Base-by-base conservation (phyloP, 2,113 vertebrate genomes). In the Merops nubicus region DNA sequence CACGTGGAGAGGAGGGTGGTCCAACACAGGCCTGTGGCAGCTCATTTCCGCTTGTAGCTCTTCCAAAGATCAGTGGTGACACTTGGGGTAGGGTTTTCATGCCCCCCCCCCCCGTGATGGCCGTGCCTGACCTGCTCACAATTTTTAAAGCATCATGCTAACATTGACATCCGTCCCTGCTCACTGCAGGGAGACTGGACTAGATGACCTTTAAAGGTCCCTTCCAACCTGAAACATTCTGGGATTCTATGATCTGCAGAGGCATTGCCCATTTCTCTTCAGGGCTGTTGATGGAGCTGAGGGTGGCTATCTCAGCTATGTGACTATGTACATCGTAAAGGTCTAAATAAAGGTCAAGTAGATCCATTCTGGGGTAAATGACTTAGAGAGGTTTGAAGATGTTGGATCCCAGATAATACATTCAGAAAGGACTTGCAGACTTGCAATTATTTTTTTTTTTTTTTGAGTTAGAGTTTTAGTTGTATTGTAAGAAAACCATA, bases 1-100 rank as follows among this genome's bases (percentile, higher is more conserved):
- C 22, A 50, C 1, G 5, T 1, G 0, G 25, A 78, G 20, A 79
- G 9, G 12, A 72, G 2, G 0, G 2, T 28, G 65, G 21, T 45
- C 42, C 43, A 81, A 4, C 31, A 43, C 34, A 56, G 34, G 15
- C 7, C 9, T 40, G 19, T 21, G 25, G 15, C 19, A 88, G 11
- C 29, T 8, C 10, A 8, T 63, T 74, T n/a, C 19, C 56, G 28
- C 11, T 4, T 75, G 16, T 68, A 53, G 36, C 40, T 93, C 19
- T 90, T 64, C 36, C 42, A 77, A 34, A 85, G 16, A 31, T 12
- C 33, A 20, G 34, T 15, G 5, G 9, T 56, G 63, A 72, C n/a
- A 26, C 11, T 28, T 51, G 8, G 23, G 7, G 21, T 28, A 73
- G 15, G 22, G 12, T 73, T 70, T 88, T 4, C 4, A 28, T 48